Evolutionary conservation across 64 coral and sea anemone species (phyloP).

Genomic region (Porites lutea): DNA sequence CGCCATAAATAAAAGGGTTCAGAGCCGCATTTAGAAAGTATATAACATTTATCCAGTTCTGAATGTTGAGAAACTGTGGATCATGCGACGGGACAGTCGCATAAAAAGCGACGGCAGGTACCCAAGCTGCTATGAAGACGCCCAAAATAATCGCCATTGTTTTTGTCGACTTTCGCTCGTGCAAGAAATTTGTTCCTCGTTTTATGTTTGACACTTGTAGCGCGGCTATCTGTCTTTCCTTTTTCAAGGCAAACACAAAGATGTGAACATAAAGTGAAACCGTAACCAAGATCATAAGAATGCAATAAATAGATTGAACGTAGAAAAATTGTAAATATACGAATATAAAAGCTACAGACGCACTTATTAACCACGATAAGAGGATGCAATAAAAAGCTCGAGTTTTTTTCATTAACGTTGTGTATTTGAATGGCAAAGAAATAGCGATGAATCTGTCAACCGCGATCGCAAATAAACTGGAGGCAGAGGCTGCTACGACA

Average conservation of each 20-base stretch:
- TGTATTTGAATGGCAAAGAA: constrained; percentile 34
- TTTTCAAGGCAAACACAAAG: constrained; percentile 21
- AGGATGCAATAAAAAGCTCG: neutral
- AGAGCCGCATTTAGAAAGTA: constrained; percentile 37
- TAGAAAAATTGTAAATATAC: constrained; percentile 9
- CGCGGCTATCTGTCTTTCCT: constrained; percentile 26
- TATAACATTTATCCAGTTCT: constrained; percentile 11
- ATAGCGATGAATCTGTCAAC: constrained; percentile 33
- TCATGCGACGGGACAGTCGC: neutral
- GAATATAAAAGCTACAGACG: neutral
- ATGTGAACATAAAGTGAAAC: constrained; percentile 16
- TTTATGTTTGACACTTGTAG: constrained; percentile 1
- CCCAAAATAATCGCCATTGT: constrained; percentile 32
- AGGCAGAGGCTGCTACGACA: constrained; percentile 6
- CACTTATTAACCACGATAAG: neutral
- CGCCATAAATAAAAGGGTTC: constrained; percentile 31
- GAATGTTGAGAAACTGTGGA: neutral
- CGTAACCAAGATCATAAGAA: neutral
- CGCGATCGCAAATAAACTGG: constrained; percentile 30
- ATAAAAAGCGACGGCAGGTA: constrained; percentile 33
- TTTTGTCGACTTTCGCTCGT: constrained; percentile 28
- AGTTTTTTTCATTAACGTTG: neutral
- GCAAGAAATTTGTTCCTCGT: constrained; percentile 2
- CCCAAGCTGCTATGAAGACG: constrained; percentile 9
- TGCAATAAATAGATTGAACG: constrained; percentile 18